A percentile compares a stretch with the other conserved stretches of the same genome.
phyloP scores from a whole-genome alignment of 2,888 invertebrate species.

The Seira sanloemensis region DNA sequence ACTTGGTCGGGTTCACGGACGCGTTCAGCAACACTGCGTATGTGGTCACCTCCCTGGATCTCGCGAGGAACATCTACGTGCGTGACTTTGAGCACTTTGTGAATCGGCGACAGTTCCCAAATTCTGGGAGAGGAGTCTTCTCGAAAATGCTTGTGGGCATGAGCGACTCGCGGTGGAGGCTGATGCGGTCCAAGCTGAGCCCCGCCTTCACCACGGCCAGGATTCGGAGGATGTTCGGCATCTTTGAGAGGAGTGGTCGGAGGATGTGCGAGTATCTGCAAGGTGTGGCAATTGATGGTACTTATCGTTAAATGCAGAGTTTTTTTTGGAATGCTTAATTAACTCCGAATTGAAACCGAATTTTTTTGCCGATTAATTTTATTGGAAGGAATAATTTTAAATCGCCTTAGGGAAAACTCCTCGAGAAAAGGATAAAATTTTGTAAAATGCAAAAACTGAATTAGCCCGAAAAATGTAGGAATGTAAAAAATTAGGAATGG shows the following conservation, averaged over 20 bases:
- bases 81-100: slow-evolving; percentile 46
- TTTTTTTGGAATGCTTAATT: too few species aligned
- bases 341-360: too few species aligned
- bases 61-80: slow-evolving; percentile 30
- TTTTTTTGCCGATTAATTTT: too few species aligned
- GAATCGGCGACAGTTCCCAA: slow-evolving; percentile 12
- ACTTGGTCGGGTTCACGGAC: slow-evolving; percentile 24
- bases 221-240: neutral
- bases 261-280: too few species aligned
- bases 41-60: slow-evolving; percentile 26
- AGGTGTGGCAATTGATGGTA: too few species aligned
- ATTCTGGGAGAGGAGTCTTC: neutral
- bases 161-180: slow-evolving; percentile 13
- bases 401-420: too few species aligned
- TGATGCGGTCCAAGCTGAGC: slow-evolving; percentile 8
- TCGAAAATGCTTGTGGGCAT: neutral
- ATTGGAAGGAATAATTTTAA: too few species aligned
- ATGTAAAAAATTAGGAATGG: too few species aligned
- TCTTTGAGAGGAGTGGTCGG: neutral
- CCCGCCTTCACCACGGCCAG: slow-evolving; percentile 16
- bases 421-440: too few species aligned
- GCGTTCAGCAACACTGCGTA: neutral
- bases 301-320: too few species aligned
- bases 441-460: too few species aligned
- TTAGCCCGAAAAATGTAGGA: too few species aligned